phyloP scores from a whole-genome alignment of 2,797 vertebrate genomes.

The Propithecus deckenii region DNA sequence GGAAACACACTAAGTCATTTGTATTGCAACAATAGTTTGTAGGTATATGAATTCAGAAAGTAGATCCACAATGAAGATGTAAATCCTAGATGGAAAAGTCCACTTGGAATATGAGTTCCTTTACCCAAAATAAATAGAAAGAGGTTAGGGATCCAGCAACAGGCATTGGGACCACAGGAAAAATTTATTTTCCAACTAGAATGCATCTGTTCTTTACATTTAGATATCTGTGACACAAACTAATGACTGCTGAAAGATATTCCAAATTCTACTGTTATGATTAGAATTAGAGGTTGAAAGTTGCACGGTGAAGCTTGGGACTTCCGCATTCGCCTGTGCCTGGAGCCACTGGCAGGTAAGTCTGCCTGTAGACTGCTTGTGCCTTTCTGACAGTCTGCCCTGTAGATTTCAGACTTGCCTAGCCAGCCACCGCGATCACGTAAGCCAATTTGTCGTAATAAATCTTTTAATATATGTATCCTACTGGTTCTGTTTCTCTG shows the following conservation, averaged over 20 bases:
- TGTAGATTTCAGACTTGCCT: not conserved
- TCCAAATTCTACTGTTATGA: not conserved
- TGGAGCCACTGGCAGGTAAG: not conserved
- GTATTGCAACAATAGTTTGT: not conserved
- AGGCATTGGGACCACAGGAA: not conserved
- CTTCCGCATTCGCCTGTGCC: not conserved
- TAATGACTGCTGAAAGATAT: not conserved
- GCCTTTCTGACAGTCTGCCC: not conserved
- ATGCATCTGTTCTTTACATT: not conserved
- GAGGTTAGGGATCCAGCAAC: not conserved
- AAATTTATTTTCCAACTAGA: not conserved
- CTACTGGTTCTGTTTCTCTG: not conserved
- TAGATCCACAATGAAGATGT: not conserved
- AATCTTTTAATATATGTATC: not conserved
- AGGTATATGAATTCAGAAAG: not conserved
- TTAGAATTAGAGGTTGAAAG: not conserved
- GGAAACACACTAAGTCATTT: not conserved
- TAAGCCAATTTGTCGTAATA: not conserved
- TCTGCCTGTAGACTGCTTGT: not conserved
- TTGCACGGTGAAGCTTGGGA: not conserved
- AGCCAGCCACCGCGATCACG: not conserved
- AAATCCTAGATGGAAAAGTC: not conserved
- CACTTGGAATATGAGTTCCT: not conserved
- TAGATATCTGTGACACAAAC: not conserved
- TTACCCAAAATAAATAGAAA: not conserved